Percentiles rank a stretch among this genome's conserved stretches.
Conservation (phyloP, 2,113 vertebrate genomes). For the Chlorodrepanis virens region DNA sequence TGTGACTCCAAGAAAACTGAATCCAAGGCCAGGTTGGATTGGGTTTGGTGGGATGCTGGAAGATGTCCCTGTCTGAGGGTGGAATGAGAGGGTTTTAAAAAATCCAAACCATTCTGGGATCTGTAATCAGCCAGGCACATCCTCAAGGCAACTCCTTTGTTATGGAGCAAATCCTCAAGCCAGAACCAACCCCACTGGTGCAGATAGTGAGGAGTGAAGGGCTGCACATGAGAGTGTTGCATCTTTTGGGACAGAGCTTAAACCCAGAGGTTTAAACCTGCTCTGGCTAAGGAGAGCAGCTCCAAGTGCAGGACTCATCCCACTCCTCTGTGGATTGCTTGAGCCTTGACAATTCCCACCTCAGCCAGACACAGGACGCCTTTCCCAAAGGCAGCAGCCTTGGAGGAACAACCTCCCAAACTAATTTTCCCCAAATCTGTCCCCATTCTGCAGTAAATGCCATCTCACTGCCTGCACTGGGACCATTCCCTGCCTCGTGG, state of each 20-base stretch:
- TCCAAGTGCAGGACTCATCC: neutral
- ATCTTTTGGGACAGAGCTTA: neutral
- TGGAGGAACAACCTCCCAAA: accelerated
- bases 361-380: neutral
- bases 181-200: neutral
- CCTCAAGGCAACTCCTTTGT: neutral
- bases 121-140: neutral
- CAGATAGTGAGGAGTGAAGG: neutral
- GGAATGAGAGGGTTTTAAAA: neutral
- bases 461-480: neutral
- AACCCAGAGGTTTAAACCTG: accelerated
- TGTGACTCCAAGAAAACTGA: neutral
- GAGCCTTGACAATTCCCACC: neutral
- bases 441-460: neutral
- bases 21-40: neutral
- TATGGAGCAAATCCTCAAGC: too few species aligned
- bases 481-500: neutral
- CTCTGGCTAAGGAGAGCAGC: too few species aligned
- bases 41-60: neutral
- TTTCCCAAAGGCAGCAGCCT: neutral
- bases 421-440: accelerated
- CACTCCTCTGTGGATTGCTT: accelerated
- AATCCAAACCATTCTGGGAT: too few species aligned
- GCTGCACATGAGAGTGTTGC: neutral
- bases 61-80: neutral